Percentiles rank a stretch among this genome's conserved stretches.
Conservation (phyloP, 1,140 invertebrate genomes). For the Pseudomyrmex gracilis region DNA sequence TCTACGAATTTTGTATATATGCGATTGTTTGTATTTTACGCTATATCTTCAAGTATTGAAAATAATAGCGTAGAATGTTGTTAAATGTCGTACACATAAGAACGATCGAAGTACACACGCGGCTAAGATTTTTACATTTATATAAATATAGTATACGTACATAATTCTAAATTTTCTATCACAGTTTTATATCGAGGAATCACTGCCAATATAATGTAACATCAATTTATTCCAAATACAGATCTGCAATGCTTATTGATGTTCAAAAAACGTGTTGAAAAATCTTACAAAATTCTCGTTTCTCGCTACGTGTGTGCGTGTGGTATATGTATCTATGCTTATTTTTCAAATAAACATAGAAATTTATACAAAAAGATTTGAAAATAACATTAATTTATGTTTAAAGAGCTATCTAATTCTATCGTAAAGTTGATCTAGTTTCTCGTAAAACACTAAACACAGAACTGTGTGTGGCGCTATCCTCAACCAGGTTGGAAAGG, state of each 20-base stretch:
- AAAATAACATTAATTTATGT: slow-evolving; percentile 6
- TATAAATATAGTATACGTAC: slow-evolving; percentile 1
- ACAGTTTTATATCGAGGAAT: neutral
- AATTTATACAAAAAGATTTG: slow-evolving; percentile 4
- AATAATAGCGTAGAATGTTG: neutral
- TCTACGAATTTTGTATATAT: slow-evolving; percentile 3
- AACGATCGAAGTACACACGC: neutral
- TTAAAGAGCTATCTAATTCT: slow-evolving; percentile 33
- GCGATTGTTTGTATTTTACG: slow-evolving; percentile 3
- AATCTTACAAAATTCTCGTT: slow-evolving; percentile 29
- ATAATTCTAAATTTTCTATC: slow-evolving; percentile 24
- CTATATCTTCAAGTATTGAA: neutral
- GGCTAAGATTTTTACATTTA: slow-evolving; percentile 48
- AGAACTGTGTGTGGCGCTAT: slow-evolving; percentile 94
- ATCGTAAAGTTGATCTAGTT: slow-evolving; percentile 86
- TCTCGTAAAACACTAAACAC: slow-evolving; percentile 93
- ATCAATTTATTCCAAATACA: slow-evolving; percentile 52
- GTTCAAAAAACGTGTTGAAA: slow-evolving; percentile 24
- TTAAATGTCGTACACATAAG: neutral
- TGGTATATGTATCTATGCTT: too few relatives aligned
- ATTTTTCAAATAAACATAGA: too few relatives aligned
- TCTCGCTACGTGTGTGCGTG: neutral
- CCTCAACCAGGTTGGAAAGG: slow-evolving; percentile 91
- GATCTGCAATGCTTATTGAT: slow-evolving; percentile 35
- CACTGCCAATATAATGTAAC: slow-evolving; percentile 60